phyloP scores from a whole-genome alignment of 2,888 invertebrate species.

The Aradus depressus region DNA sequence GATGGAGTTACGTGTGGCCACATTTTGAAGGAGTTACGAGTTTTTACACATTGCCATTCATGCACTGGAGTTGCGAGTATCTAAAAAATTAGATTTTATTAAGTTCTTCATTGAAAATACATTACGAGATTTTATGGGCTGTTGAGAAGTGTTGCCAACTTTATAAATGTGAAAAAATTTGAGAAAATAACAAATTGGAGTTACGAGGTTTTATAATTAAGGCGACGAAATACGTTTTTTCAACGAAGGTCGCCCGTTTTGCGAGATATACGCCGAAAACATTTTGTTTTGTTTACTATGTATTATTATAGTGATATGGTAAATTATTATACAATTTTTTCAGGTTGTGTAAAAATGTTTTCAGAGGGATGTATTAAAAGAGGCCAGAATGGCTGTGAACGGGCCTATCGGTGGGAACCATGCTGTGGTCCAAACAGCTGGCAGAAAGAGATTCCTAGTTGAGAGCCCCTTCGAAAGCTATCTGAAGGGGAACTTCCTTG shows the following conservation, averaged over 20 bases:
- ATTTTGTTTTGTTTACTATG: background rate
- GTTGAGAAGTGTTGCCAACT: no score
- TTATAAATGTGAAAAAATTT: no score
- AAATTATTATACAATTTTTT: background rate
- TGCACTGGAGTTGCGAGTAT: no score
- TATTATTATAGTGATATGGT: background rate
- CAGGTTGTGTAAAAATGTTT: background rate
- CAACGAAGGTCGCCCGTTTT: background rate
- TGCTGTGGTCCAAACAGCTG: slow-evolving; percentile 34
- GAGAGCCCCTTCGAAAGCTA: slow-evolving; percentile 31
- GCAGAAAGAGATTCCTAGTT: slow-evolving; percentile 31
- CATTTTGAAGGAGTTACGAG: no score
- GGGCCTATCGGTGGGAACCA: slow-evolving; percentile 33
- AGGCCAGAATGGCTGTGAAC: slow-evolving; percentile 20
- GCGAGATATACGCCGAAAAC: background rate
- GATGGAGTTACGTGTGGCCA: no score
- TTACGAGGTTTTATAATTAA: no score
- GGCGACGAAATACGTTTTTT: background rate
- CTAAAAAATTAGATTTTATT: no score
- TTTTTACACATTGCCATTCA: no score
- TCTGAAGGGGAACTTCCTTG: slow-evolving; percentile 32
- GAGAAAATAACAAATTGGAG: no score
- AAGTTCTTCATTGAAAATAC: no score
- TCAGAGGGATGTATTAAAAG: slow-evolving; percentile 8
- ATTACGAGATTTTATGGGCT: no score